Base-by-base conservation (phyloP, 2,113 vertebrate genomes). In the Grammomys dolichurus region DNA sequence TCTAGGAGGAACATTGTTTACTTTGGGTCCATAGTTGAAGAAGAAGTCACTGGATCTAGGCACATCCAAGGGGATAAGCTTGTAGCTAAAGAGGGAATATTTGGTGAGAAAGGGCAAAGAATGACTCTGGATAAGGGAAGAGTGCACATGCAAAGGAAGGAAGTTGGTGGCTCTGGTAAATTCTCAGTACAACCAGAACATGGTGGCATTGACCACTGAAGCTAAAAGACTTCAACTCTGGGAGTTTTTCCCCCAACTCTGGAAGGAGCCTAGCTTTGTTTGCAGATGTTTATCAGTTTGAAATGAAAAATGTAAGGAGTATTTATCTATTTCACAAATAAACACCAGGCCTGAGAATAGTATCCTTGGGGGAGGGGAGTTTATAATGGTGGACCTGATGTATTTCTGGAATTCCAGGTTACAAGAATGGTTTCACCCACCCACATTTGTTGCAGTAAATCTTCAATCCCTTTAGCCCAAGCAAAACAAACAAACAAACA, bases 171-270 rank as follows among this genome's bases (percentile, higher is more conserved):
- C 6, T 36, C 22, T 72, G 22, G 31, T 31, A 72, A 14, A 4
- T 0, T 63, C 22, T 58, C 28, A 36, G 5, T 33, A 10, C 51
- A 19, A 3, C 26, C 40, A 20, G 16, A 63, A 20, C 12, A 24
- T 60, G 43, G 36, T 54, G 80, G 77, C 4, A 43, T 9, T 48
- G 33, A 75, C 3, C 10, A 7, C 0, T 6, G 13, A 54, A 51
- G 17, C 2, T n/a, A 33, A 10, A 19, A 36, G 36, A 26, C 19
- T 36, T 69, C 70, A 33, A 7, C 36, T 54, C 22, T 48, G 63
- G 48, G 7, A 22, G 3, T 28, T 6, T 24, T n/a, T 40, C 7
- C 3, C 4, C 0, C 3, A 84, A 28, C 33, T 58, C 16, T 28
- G 26, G 24, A 33, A 80, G 40, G 0, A 69, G 7, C 16, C 3